These are phyloP conservation scores for Orientallactaga sibirica DNA, from an alignment of 2,797 vertebrate species.

Conservation along the genomic window DNA sequence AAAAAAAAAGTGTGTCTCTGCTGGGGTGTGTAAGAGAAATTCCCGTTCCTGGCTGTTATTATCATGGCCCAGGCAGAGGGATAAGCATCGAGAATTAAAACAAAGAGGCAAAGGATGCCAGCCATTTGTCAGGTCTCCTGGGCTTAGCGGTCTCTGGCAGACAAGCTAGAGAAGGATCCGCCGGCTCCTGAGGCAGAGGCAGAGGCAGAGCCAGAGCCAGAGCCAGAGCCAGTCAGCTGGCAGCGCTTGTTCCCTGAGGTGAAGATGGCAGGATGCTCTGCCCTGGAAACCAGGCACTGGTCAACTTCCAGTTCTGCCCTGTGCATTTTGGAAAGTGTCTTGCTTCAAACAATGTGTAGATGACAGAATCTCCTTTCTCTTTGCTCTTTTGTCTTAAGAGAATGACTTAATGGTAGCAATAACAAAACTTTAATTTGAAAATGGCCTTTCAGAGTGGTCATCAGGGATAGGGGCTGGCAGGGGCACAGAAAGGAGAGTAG, in stretches of 20 bases:
- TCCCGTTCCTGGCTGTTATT: neutral
- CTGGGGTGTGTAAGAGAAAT: conserved; percentile 19
- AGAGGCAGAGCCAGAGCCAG: neutral
- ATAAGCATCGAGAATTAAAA: conserved; percentile 11
- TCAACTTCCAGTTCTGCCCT: neutral
- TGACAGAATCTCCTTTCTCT: neutral
- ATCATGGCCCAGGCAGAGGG: neutral
- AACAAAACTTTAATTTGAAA: conserved; percentile 47
- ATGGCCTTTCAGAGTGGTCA: neutral
- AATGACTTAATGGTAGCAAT: neutral
- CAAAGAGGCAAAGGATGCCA: neutral
- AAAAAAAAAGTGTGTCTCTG: neutral
- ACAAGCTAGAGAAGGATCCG: neutral
- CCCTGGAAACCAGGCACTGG: accelerated
- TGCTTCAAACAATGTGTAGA: neutral
- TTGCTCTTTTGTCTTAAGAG: neutral
- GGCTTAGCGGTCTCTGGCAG: conserved; percentile 16
- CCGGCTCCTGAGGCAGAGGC: neutral
- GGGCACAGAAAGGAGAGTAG: neutral
- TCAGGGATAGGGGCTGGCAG: neutral
- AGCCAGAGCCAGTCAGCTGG: neutral
- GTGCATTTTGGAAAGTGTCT: neutral
- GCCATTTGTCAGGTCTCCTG: conserved; percentile 4
- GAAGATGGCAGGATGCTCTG: neutral
- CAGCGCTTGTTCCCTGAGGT: neutral